Base-by-base conservation (phyloP, 1,140 invertebrate genomes). In the Drosophila nannoptera region DNA sequence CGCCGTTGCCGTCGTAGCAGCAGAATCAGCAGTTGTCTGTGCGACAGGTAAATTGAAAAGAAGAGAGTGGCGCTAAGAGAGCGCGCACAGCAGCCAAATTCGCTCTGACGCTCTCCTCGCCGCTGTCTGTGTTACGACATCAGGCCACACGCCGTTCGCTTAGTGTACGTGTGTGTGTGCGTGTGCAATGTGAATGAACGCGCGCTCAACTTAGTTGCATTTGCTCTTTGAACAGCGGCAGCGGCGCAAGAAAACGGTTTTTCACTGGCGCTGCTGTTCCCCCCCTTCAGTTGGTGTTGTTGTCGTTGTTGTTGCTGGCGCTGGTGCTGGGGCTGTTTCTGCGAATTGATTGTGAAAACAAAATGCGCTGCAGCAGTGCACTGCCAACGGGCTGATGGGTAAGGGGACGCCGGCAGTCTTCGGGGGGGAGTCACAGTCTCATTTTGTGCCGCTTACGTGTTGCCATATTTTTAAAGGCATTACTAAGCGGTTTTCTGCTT, bases 381-480 rank as follows among this genome's bases (percentile, higher is more conserved):
- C 56, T 33, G 48, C 33, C 56, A 45, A 63, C 60, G 46, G 46
- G n/a, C 5, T 16, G 38, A 4, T 2, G 9, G 9, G 4, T 29
- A 6, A 7, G 14, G 40, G 2, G n/a, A 42, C 11, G n/a, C 11
- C n/a, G 40, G n/a, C 8, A 9, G 36, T 4, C 8, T 9, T 40
- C 14, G 43, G 43, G 5, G 38, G 12, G 12, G n/a, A 14, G 43
- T 22, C 22, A 22, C 22, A 29, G 50, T 22, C 14, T n/a, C 36
- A 40, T 56, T 69, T 69, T 64, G 60, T 43, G 40, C 67, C 75
- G 74, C 84, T 87, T 87, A 87, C 84, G 84, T 87, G 84, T 87
- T 87, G 84, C 78, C 78, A 80, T 87, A 87, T 87, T 87, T 87
- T 77, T 87, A 87, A 87, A 87, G 60, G 78, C 78, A 87, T 87